Percentiles rank a stretch among this genome's conserved stretches.
Evolutionary conservation across 2,888 invertebrate species (phyloP).

Genomic region (Drosophila stalkeri): DNA sequence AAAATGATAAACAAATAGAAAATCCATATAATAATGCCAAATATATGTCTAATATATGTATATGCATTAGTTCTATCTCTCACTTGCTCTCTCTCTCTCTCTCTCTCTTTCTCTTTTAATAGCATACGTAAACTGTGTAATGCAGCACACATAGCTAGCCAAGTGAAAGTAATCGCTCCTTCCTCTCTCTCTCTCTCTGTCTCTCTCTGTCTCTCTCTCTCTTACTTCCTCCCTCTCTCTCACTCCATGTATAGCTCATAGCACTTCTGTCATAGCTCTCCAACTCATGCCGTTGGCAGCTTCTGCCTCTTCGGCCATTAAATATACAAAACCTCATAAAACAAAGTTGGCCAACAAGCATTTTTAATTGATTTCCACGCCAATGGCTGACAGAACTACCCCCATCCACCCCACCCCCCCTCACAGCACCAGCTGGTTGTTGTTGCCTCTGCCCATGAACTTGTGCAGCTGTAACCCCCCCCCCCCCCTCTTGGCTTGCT

Average conservation of each 20-base stretch:
- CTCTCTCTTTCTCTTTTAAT: neutral
- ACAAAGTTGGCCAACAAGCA: slow-evolving; percentile 75
- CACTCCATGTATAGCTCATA: neutral
- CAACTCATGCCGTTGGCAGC: neutral
- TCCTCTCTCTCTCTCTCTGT: neutral
- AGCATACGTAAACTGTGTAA: neutral
- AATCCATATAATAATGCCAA: neutral
- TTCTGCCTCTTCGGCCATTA: slow-evolving; percentile 44
- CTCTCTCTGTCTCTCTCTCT: neutral
- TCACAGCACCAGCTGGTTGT: neutral
- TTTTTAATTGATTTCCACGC: slow-evolving; percentile 75
- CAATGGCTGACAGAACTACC: slow-evolving; percentile 38
- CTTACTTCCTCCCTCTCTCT: neutral
- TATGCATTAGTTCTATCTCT: neutral
- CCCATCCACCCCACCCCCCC: neutral
- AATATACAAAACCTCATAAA: slow-evolving; percentile 65
- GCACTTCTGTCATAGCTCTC: neutral
- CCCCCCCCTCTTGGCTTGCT: neutral
- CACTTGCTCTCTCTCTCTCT: neutral
- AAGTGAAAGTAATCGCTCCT: slow-evolving; percentile 50
- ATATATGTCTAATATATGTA: neutral
- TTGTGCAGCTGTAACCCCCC: slow-evolving; percentile 12
- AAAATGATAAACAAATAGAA: neutral
- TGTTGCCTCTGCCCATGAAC: slow-evolving; percentile 16
- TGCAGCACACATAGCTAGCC: slow-evolving; percentile 5